Evolutionary conservation across 2,888 invertebrate species (phyloP), one percentile per base, ranked within the genome.

Genomic region (Emmelina monodactyla): DNA sequence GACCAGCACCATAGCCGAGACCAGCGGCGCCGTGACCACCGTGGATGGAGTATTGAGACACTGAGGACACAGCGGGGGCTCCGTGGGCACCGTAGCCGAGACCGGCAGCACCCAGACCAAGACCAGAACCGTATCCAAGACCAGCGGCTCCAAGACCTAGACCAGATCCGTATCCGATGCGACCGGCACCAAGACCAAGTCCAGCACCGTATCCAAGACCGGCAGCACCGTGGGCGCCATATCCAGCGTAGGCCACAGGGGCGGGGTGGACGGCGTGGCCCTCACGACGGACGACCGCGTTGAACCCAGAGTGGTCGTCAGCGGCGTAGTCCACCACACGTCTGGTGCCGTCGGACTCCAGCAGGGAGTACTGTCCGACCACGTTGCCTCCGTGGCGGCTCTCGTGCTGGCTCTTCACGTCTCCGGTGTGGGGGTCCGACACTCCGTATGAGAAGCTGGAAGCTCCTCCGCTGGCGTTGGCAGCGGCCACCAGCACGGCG

Each of bases 251-350:
- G 28, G 41, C 41, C 11, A 34, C 36, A 33, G 43, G 42, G 14
- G 41, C 12, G 12, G 38, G 41, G 10, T 45, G 43, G 11, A 42
- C 43, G 22, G 42, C 37, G 16, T 37, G 19, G 16, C 39, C 29
- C 7, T 64, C 66, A 43, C 62, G 64, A 42, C 59, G 62, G 2
- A 75, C 75, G 16, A 71, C 62, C 28, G 75, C 72, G 51, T 69
- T 72, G 55, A 72, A 73, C 33, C 73, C 71, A 43, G 65, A 59
- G 40, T 65, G 43, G 11, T 63, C 56, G 40, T 72, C 69, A 38
- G 71, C 66, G 32, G 61, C 61, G 52, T 73, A 75, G 47, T 73
- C 69, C 1, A 75, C 75, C 29, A 54, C 63, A 39, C 75, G 62
- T 38, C 55, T 57, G 32, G 63, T 68, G 39, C 75, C 75, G 45